Percentiles rank a stretch among this genome's conserved stretches.
Evolutionary conservation across 2,888 invertebrate species (phyloP).

Genomic region (Eudasyphora cyanicolor): DNA sequence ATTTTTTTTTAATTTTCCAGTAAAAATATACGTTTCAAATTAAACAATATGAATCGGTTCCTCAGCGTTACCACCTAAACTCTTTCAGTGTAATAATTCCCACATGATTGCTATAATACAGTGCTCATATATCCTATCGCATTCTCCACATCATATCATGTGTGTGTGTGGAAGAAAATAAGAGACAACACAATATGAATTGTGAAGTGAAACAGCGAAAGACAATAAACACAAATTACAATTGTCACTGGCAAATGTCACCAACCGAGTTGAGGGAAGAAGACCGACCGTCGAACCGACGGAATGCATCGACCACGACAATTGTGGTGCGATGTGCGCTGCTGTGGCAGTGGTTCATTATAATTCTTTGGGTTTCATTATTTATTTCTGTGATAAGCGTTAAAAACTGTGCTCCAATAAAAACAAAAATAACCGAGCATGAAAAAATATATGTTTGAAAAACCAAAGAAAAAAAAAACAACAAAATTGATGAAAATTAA

Average conservation of each 20-base stretch:
- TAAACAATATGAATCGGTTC: too few species aligned
- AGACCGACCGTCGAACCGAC: background rate
- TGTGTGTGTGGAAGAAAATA: background rate
- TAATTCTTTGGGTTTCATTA: background rate
- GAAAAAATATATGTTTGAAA: background rate
- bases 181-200: background rate
- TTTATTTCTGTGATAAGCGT: slow-evolving; percentile 17
- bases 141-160: background rate
- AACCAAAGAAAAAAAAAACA: background rate
- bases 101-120: background rate
- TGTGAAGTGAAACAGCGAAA: background rate
- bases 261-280: background rate
- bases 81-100: background rate
- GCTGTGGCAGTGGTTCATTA: slow-evolving; percentile 2
- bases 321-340: background rate
- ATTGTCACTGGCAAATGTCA: slow-evolving; percentile 40
- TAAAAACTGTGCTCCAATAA: background rate
- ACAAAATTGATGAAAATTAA: too few species aligned
- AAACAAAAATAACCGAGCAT: background rate
- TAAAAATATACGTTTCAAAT: too few species aligned
- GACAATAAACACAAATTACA: slow-evolving; percentile 36
- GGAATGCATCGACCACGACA: slow-evolving; percentile 1
- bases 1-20: too few species aligned
- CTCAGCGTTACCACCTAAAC: too few species aligned
- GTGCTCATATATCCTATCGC: background rate